Base-by-base conservation (phyloP, 2,888 invertebrate genomes). In the Choristoneura rosaceana region DNA sequence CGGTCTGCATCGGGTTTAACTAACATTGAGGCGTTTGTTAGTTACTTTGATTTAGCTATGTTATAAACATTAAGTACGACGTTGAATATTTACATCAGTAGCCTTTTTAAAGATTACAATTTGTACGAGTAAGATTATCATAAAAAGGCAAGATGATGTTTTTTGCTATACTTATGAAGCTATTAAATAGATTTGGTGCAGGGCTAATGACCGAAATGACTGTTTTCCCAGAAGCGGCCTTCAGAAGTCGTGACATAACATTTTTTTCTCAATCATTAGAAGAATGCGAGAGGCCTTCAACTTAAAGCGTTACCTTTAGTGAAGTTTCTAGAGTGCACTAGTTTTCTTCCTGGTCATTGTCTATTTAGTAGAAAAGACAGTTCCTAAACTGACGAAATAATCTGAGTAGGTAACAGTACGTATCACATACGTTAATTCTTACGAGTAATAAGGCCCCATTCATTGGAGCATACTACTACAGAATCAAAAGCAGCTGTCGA, bases 241-340 rank as follows among this genome's bases (percentile, higher is more conserved):
- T 73, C 59, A 17, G 45, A 50, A 58, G 68, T 68, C 71, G 71
- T 73, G 71, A 64, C 50, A 50, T 25, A 17, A 62, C 43, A 67
- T 43, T 67, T 71, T 71, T 68, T 73, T 25, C 41, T 58, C 14
- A 14, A 33, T 58, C 47, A 41, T 25, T 41, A 12, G 12, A 52
- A 12, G 50, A 38, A 17, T 47, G 41, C 12, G 55, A 59, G 25
- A 25, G 66, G 43, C 68, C 71, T 71, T 62, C 58, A 68, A 71
- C 43, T 63, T 14, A 33, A 34, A 34, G 9, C 14, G 38, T 15
- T 12, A 10, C 17, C 17, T 63, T 64, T 45, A 45, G 12, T 45
- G 25, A 62, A 25, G 45, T 25, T 45, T 61, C 7, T 61, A 25
- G 62, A 61, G 61, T 12, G 17, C 15, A 17, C n/a, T 38, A 47